A percentile compares a stretch with the other conserved stretches of the same genome.
These are phyloP conservation scores for Danio choprae DNA, from an alignment of 2,797 vertebrate species.

Conservation along the genomic window DNA sequence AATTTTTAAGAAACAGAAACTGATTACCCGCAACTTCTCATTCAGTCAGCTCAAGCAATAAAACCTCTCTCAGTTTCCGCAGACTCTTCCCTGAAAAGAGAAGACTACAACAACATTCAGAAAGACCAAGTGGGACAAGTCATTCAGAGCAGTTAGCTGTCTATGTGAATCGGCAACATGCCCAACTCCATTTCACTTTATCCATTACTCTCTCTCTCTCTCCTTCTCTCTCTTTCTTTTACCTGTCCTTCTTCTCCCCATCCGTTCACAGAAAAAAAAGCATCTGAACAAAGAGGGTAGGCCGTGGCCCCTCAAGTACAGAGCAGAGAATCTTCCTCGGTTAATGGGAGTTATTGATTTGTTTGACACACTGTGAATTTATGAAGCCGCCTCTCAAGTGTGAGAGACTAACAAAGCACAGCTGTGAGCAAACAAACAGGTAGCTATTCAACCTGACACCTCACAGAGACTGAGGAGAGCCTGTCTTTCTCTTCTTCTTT, in stretches of 20 bases:
- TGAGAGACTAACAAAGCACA: constrained; percentile 73
- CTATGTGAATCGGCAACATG: constrained; percentile 66
- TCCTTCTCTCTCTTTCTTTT: constrained; percentile 46
- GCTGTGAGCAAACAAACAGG: constrained; percentile 78
- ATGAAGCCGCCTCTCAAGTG: constrained; percentile 74
- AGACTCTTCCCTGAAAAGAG: constrained; percentile 52
- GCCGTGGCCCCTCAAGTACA: constrained; percentile 65
- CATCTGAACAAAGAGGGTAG: constrained; percentile 60
- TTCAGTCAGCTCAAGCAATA: constrained; percentile 58
- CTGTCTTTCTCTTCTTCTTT: constrained; percentile 61
- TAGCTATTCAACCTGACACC: constrained; percentile 70
- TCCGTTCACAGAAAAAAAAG: constrained; percentile 57
- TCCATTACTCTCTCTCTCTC: constrained; percentile 2
- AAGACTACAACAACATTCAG: constrained; percentile 60
- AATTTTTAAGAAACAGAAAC: constrained; percentile 22
- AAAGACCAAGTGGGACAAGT: constrained; percentile 71
- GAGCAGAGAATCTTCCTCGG: constrained; percentile 69
- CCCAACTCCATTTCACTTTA: constrained; percentile 30
- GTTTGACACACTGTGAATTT: constrained; percentile 78
- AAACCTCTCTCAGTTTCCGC: constrained; percentile 51
- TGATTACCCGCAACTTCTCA: constrained; percentile 51
- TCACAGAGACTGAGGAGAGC: constrained; percentile 69
- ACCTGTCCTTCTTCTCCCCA: constrained; percentile 50
- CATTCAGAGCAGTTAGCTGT: constrained; percentile 72
- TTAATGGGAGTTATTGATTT: constrained; percentile 80